Base-by-base conservation (phyloP, 2,888 invertebrate genomes). In the Pachymerium ferrugineum region DNA sequence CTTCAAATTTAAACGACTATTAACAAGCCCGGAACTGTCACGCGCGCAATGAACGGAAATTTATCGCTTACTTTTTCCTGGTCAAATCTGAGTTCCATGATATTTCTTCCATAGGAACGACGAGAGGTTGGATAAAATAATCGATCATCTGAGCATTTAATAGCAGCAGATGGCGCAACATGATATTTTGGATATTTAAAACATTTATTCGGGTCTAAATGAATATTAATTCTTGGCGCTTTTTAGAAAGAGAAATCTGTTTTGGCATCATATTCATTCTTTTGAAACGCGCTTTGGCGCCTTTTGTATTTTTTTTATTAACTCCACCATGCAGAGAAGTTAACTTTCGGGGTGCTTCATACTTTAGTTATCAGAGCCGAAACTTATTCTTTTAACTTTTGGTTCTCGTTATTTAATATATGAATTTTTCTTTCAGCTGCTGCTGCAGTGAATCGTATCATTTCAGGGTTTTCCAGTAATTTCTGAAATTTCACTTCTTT, bases 341-440 rank as follows among this genome's bases (percentile, higher is more conserved):
- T n/a, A n/a, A n/a, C n/a, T n/a, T n/a, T n/a, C n/a, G n/a, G n/a
- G n/a, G n/a, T 54, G 8, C 16, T 8, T 19, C 16, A 16, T 54
- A 19, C 86, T 79, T 89, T 89, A 76, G 89, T 88, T 29, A 87
- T 84, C 75, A 89, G 81, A 0, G 87, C 86, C 42, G 84, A 83
- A 76, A 88, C 84, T 78, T 88, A 89, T 35, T 86, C 85, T 79
- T 88, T 88, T 31, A 87, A 82, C 0, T 83, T 83, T 0, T 83
- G 83, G 14, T 86, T 81, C 76, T 92, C 91, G 74, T 86, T 87
- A 78, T 89, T 89, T 25, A 92, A 81, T 72, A 88, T 89, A 79
- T 87, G 87, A 75, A 16, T 30, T 77, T 77, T 19, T 76, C 42
- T 33, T 67, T 73, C 35, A 73, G 5, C 3, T 73, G 42, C 2